These are phyloP conservation scores for Adelosebastes latens DNA, from an alignment of 2,797 vertebrate genomes.

Conservation along the genomic window DNA sequence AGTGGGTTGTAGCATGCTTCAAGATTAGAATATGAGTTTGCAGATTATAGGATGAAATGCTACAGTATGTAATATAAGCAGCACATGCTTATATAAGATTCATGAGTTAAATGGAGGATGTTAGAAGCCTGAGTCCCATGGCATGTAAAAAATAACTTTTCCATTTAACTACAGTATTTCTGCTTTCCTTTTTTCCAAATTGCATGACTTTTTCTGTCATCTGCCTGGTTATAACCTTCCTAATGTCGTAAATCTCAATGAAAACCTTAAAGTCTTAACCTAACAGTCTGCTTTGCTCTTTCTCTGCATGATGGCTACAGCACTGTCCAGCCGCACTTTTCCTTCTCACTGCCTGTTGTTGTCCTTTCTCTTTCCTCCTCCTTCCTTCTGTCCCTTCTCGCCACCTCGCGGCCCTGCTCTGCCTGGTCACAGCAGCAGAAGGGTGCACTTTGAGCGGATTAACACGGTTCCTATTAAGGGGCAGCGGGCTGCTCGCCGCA, in stretches of 20 bases:
- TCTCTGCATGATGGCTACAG: conserved; percentile 57
- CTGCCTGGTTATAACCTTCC: conserved; percentile 27
- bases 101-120: neutral
- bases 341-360: conserved; percentile 74
- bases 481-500: conserved; percentile 87
- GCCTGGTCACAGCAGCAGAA: conserved; percentile 88
- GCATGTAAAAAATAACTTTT: conserved; percentile 13
- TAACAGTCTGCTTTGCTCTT: conserved; percentile 50
- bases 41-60: neutral
- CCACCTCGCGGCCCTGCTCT: conserved; percentile 52
- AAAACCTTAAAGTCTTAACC: conserved; percentile 12
- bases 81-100: neutral
- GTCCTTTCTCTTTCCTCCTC: conserved; percentile 59
- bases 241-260: conserved; percentile 22
- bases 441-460: conserved; percentile 95
- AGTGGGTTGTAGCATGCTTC: neutral
- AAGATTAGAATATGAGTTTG: neutral
- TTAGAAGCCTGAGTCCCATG: neutral
- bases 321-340: conserved; percentile 71
- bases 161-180: neutral
- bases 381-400: conserved; percentile 37
- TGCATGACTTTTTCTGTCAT: conserved; percentile 39
- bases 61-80: neutral
- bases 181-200: conserved; percentile 42
- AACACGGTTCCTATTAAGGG: conserved; percentile 94